Percentiles rank a stretch among this genome's conserved stretches.
These are phyloP conservation scores for Dendroctonus valens DNA, from an alignment of 1,140 invertebrate genomes.

Conservation along the genomic window DNA sequence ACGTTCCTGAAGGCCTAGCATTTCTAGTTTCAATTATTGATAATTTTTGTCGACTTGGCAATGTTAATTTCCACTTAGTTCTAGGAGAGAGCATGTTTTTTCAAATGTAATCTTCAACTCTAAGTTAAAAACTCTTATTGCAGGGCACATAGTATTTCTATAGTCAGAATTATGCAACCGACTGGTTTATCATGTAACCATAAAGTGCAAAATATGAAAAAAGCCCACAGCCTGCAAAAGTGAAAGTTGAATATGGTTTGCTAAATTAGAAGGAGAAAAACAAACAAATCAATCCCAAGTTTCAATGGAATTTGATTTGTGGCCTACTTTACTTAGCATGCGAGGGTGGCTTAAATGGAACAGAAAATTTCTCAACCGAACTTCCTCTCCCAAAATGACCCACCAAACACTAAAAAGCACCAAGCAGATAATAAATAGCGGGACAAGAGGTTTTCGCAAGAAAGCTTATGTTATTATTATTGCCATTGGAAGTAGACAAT, in stretches of 20 bases:
- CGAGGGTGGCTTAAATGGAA: too few species aligned
- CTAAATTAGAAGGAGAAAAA: neutral
- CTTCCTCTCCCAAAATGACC: too few species aligned
- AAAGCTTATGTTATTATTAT: too few species aligned
- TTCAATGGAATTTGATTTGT: too few species aligned
- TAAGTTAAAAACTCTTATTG: neutral
- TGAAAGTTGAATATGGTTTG: slow-evolving; percentile 4
- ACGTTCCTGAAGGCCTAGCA: neutral
- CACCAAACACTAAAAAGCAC: too few species aligned
- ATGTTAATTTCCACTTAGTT: neutral
- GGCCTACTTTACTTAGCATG: too few species aligned
- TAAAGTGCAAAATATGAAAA: slow-evolving; percentile 1
- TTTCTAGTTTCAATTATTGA: too few species aligned
- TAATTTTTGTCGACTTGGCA: neutral
- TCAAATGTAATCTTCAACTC: neutral
- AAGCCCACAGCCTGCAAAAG: slow-evolving; percentile 7
- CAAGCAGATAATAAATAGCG: too few species aligned
- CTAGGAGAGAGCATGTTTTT: neutral
- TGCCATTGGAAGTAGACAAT: too few species aligned
- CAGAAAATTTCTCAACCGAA: too few species aligned
- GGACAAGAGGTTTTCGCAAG: too few species aligned
- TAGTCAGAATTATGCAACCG: slow-evolving; percentile 2
- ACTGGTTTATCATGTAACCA: slow-evolving; percentile 6
- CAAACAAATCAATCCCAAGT: neutral
- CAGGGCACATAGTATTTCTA: neutral